Evolutionary conservation across 2,888 invertebrate species (phyloP).

Genomic region (Boloria selene): DNA sequence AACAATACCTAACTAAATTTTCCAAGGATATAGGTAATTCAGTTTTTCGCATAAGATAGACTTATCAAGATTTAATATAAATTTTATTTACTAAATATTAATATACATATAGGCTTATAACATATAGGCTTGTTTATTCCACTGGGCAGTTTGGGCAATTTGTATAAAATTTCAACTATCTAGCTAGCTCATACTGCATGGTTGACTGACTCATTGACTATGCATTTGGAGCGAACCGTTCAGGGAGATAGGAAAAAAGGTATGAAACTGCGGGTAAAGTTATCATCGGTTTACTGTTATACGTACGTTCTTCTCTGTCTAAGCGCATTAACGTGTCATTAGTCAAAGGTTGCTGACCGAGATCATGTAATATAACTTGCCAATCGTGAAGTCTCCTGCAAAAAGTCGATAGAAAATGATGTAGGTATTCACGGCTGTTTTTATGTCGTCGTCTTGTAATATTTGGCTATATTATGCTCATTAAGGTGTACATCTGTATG

Average conservation of each 20-base stretch:
- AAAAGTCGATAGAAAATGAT: background rate
- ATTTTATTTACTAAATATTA: no score
- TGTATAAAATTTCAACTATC: slow-evolving; percentile 10
- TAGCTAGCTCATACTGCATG: slow-evolving; percentile 44
- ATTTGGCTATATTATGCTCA: no score
- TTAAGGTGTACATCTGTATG: no score
- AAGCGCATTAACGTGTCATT: slow-evolving; percentile 76
- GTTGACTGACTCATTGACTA: slow-evolving; percentile 78
- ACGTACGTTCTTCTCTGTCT: slow-evolving; percentile 63
- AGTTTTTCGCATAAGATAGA: no score
- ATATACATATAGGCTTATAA: no score
- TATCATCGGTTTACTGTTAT: slow-evolving; percentile 78
- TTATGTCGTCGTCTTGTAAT: no score
- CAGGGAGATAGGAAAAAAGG: slow-evolving; percentile 74
- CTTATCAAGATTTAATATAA: no score
- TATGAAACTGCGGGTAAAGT: slow-evolving; percentile 72
- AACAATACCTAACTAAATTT: no score
- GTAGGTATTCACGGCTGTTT: background rate
- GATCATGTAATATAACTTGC: slow-evolving; percentile 50
- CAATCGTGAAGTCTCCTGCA: slow-evolving; percentile 28
- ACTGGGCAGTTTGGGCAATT: background rate
- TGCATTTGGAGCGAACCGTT: slow-evolving; percentile 76
- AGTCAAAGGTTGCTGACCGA: slow-evolving; percentile 78
- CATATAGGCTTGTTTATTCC: background rate
- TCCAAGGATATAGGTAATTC: no score